Conservation (phyloP, 2,113 vertebrate species). For the Callopanchax toddi region DNA sequence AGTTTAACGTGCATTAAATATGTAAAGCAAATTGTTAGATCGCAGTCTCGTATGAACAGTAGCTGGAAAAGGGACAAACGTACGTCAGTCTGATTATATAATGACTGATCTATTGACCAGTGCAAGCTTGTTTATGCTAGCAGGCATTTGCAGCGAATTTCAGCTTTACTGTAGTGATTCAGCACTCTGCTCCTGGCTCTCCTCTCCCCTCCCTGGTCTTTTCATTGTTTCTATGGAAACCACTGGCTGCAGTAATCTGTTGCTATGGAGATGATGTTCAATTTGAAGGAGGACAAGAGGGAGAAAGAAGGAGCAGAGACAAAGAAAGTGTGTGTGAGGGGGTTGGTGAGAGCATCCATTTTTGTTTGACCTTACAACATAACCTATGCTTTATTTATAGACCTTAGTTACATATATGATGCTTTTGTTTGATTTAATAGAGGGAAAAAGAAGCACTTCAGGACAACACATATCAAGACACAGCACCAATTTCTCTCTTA, state of each 20-base stretch:
- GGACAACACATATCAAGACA: not conserved
- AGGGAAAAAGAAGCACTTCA: not conserved
- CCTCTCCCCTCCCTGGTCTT: slow-evolving; percentile 41
- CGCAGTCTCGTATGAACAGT: not conserved
- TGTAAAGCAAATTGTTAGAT: not conserved
- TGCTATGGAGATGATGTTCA: slow-evolving; percentile 77
- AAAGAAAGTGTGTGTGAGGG: slow-evolving; percentile 41
- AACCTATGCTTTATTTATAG: slow-evolving; percentile 13
- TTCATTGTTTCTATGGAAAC: slow-evolving; percentile 79
- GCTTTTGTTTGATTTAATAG: not conserved
- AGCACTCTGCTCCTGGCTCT: slow-evolving; percentile 66
- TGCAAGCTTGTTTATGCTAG: slow-evolving; percentile 55
- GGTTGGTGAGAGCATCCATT: slow-evolving; percentile 54
- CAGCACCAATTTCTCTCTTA: not conserved
- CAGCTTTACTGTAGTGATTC: slow-evolving; percentile 75
- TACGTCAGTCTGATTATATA: slow-evolving; percentile 28
- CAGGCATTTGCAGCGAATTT: slow-evolving; percentile 48
- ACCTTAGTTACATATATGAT: not conserved
- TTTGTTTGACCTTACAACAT: slow-evolving; percentile 44
- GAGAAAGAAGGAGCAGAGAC: slow-evolving; percentile 54
- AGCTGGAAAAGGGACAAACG: slow-evolving; percentile 6
- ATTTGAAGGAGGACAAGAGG: slow-evolving; percentile 72
- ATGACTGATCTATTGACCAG: slow-evolving; percentile 14
- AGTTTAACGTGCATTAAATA: not conserved
- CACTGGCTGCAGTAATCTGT: slow-evolving; percentile 81